These are phyloP conservation scores for Xylota segnis DNA, from an alignment of 2,888 invertebrate genomes.

Conservation along the genomic window DNA sequence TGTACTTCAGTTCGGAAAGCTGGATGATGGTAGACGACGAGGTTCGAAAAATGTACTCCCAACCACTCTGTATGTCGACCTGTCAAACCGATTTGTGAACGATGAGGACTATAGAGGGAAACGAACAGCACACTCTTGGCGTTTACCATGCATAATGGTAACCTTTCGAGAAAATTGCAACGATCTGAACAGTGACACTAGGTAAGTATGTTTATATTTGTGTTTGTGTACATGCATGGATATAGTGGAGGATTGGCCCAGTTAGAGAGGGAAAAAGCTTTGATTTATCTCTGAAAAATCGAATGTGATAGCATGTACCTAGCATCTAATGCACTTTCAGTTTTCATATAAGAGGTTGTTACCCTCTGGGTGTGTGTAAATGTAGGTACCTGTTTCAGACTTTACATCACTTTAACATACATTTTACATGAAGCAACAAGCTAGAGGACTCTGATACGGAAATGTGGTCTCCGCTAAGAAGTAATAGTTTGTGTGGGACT, in stretches of 20 bases:
- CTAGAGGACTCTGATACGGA: neutral
- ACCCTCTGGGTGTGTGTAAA: neutral
- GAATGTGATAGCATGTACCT: constrained; percentile 17
- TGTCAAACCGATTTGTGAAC: constrained; percentile 25
- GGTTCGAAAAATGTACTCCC: neutral
- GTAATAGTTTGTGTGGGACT: neutral
- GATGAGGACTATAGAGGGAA: neutral
- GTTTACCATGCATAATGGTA: constrained; percentile 7
- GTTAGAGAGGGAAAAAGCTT: constrained; percentile 22
- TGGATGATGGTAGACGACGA: neutral
- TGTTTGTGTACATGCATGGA: constrained; percentile 1
- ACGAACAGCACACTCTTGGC: constrained; percentile 21
- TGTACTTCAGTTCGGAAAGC: constrained; percentile 16
- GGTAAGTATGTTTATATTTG: neutral
- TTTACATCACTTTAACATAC: neutral
- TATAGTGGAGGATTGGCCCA: constrained; percentile 3
- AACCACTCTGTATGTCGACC: constrained; percentile 11
- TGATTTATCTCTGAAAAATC: constrained; percentile 22
- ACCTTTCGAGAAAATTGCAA: constrained; percentile 14
- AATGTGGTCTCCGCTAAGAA: neutral
- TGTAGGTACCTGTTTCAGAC: neutral
- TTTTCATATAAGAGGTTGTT: constrained; percentile 13
- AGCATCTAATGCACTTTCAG: constrained; percentile 19
- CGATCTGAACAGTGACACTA: constrained; percentile 13
- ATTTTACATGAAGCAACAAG: constrained; percentile 9